Evolutionary conservation across 2,888 invertebrate species (phyloP), one percentile per base, ranked within the genome.

Genomic region (Beris morrisii): DNA sequence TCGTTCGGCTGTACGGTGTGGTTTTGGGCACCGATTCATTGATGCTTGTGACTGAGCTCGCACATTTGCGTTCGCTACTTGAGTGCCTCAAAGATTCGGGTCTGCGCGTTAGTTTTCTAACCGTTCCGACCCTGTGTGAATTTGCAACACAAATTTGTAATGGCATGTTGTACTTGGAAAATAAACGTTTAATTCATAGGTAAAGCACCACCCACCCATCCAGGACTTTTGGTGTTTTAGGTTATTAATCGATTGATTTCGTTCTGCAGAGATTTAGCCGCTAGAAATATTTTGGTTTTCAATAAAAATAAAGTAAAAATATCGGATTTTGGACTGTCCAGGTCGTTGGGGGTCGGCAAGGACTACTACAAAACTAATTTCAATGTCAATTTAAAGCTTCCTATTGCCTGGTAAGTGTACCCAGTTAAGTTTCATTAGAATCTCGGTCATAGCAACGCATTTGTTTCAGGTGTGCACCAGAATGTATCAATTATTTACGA

Each of bases 331-430:
- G 98, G 98, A 4, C 81, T 99, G 63, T 97, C 97, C 0, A 86
- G 97, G 64, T 97, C 97, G 0, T 82, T 99, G 64, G 97, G 98
- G 3, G 95, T 95, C 56, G 98, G 97, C 32, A 98, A 98, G 80
- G 97, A 99, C 80, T 99, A 99, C 79, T 99, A 99, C 78, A 96
- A 97, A 80, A 97, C 96, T 4, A 97, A 98, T 83, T 97, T 97
- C 79, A 96, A 95, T 78, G 95, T 97, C 45, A 96, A 96, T 83
- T 85, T 98, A 68, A 97, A 97, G 81, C 83, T 99, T 67, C 98
- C 98, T 1, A 97, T 98, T 71, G 98, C 98, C 4, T 98, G 98
- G 98, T 91, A 78, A 83, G 84, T 79, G 31, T 12, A 53, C 15
- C 12, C 13, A 15, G 30, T 32, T 63, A 46, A 59, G 56, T 52